Conservation (phyloP, 2,888 invertebrate species). For the Agelastica alni region DNA sequence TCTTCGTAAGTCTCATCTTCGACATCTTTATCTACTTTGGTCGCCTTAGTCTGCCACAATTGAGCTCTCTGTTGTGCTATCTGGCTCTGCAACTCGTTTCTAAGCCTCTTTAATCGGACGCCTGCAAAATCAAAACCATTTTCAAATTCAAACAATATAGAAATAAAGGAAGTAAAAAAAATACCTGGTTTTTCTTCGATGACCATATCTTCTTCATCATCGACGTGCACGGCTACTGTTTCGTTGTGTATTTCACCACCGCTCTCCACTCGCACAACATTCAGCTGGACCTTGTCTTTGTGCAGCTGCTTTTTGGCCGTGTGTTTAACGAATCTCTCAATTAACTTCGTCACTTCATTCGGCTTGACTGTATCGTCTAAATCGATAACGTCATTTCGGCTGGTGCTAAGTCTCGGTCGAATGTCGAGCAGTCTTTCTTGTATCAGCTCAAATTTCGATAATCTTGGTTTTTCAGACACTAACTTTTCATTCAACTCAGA, state of each 20-base stretch:
- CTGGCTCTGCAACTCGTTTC: constrained; percentile 69
- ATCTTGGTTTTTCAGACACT: constrained; percentile 29
- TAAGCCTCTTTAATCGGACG: constrained; percentile 69
- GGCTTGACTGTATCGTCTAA: constrained; percentile 59
- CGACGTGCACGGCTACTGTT: constrained; percentile 48
- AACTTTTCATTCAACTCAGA: too few species aligned
- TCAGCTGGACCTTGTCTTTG: constrained; percentile 62
- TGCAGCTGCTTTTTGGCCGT: constrained; percentile 61
- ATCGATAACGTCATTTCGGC: constrained; percentile 64
- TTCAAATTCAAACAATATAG: not conserved
- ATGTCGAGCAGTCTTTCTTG: constrained; percentile 47
- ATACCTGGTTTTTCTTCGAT: constrained; percentile 61
- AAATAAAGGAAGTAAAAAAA: not conserved
- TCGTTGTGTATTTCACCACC: constrained; percentile 57
- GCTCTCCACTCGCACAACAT: constrained; percentile 52
- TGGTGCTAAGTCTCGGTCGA: constrained; percentile 61
- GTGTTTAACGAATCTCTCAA: constrained; percentile 74
- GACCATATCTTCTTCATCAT: constrained; percentile 48
- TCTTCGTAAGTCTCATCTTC: constrained; percentile 25
- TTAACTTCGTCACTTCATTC: constrained; percentile 68
- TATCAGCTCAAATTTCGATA: constrained; percentile 48
- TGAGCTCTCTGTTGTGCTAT: constrained; percentile 73
- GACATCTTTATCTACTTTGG: constrained; percentile 27
- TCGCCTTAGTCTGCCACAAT: constrained; percentile 68
- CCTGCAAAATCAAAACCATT: constrained; percentile 56